A percentile compares a stretch with the other conserved stretches of the same genome.
Conservation (phyloP, 2,888 invertebrate genomes). For the Zaprionus bogoriensis region DNA sequence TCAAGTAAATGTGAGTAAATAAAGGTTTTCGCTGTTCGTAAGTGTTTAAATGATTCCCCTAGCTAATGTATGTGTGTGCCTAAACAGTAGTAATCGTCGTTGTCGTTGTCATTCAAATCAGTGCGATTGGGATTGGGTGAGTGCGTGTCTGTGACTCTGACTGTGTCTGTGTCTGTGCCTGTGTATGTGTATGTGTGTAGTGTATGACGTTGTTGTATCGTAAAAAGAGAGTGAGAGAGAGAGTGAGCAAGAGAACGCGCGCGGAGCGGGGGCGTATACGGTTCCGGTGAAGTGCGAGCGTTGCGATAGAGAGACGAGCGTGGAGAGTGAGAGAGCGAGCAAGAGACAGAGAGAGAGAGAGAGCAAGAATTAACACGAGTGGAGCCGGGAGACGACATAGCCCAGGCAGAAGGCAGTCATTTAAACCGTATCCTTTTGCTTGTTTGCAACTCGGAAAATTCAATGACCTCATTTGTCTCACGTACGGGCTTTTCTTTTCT, state of each 20-base stretch:
- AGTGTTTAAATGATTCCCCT: conserved; percentile 16
- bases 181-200: conserved; percentile 48
- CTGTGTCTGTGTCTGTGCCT: not conserved
- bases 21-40: conserved; percentile 18
- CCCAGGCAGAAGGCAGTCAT: conserved; percentile 29
- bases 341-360: conserved; percentile 31
- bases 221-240: conserved; percentile 43
- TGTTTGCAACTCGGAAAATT: conserved; percentile 56
- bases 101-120: conserved; percentile 68
- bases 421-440: conserved; percentile 42
- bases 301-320: not conserved
- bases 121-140: conserved; percentile 48
- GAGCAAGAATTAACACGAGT: conserved; percentile 23
- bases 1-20: conserved; percentile 55
- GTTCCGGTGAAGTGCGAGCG: conserved; percentile 55
- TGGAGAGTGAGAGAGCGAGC: not conserved
- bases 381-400: conserved; percentile 33
- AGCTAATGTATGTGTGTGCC: conserved; percentile 28
- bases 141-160: conserved; percentile 29
- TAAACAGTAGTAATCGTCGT: conserved; percentile 51
- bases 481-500: conserved; percentile 56
- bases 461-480: conserved; percentile 78
- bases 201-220: conserved; percentile 71
- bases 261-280: conserved; percentile 60
- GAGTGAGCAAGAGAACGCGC: conserved; percentile 21